Percentiles rank a stretch among this genome's conserved stretches.
phyloP scores from a whole-genome alignment of 1,140 invertebrate genomes.

The Druon quercuslanigerum region DNA sequence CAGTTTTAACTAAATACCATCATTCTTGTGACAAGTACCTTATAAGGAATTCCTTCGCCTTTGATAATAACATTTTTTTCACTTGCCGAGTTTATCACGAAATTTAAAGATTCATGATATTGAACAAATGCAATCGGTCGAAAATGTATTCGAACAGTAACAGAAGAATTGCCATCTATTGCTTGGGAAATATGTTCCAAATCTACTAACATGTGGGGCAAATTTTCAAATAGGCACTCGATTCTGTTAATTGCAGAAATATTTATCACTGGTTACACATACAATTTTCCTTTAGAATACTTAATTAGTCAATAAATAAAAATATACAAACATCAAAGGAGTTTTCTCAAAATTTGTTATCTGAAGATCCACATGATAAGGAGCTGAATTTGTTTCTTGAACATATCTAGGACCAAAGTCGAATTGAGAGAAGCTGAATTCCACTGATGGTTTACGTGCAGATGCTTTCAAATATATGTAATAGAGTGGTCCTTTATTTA shows the following conservation, averaged over 20 bases:
- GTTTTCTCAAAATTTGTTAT: slow-evolving; percentile 65
- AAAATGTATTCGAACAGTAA: slow-evolving; percentile 66
- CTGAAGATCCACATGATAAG: slow-evolving; percentile 58
- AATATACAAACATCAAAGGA: slow-evolving; percentile 58
- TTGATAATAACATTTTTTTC: slow-evolving; percentile 60
- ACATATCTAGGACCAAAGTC: slow-evolving; percentile 73
- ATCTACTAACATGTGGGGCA: slow-evolving; percentile 59
- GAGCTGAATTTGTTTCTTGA: slow-evolving; percentile 51
- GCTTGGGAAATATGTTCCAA: slow-evolving; percentile 44
- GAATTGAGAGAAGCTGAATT: slow-evolving; percentile 67
- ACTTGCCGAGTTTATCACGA: slow-evolving; percentile 59
- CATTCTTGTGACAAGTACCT: slow-evolving; percentile 42
- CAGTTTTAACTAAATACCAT: slow-evolving; percentile 9
- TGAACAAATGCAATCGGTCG: slow-evolving; percentile 58
- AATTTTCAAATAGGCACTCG: slow-evolving; percentile 60
- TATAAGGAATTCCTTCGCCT: slow-evolving; percentile 68
- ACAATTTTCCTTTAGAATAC: no score
- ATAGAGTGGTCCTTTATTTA: slow-evolving; percentile 68
- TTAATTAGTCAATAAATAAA: neutral
- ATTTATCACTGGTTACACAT: neutral
- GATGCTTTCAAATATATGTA: slow-evolving; percentile 61
- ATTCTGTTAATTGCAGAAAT: slow-evolving; percentile 53
- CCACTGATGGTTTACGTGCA: slow-evolving; percentile 52
- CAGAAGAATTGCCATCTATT: slow-evolving; percentile 51
- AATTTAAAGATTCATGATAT: slow-evolving; percentile 61